Evolutionary conservation across 1,140 invertebrate genomes (phyloP).

Genomic region (Drosophila pseudoananassae): DNA sequence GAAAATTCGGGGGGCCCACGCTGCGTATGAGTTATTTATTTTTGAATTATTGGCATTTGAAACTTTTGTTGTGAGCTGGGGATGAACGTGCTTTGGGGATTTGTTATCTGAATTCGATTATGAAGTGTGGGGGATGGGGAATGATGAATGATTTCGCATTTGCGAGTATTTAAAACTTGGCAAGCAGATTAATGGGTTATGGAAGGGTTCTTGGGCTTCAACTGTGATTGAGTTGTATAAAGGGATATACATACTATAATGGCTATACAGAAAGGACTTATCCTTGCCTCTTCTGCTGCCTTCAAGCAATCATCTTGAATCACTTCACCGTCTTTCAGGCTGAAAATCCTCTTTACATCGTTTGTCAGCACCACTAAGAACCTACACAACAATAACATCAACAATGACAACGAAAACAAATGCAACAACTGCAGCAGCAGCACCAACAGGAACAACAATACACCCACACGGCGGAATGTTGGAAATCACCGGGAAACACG

Average conservation of each 20-base stretch:
- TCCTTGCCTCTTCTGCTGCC: neutral
- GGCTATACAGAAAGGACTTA: neutral
- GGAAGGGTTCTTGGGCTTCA: neutral
- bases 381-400: conserved; percentile 35
- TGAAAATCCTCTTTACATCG: conserved; percentile 34
- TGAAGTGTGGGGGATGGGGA: neutral
- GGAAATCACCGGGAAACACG: conserved; percentile 53
- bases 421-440: conserved; percentile 3
- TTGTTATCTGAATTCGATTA: conserved; percentile 42
- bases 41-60: conserved; percentile 75
- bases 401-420: conserved; percentile 35
- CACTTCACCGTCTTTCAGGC: conserved; percentile 12
- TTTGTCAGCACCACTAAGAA: conserved; percentile 37
- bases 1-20: conserved; percentile 11
- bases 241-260: neutral
- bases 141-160: conserved; percentile 35
- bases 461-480: conserved; percentile 23
- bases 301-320: conserved; percentile 29
- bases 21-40: conserved; percentile 81
- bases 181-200: conserved; percentile 31
- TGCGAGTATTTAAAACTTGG: conserved; percentile 38
- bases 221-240: neutral
- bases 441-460: neutral
- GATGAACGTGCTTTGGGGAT: conserved; percentile 37
- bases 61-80: conserved; percentile 26